A percentile compares a stretch with the other conserved stretches of the same genome.
phyloP scores from a whole-genome alignment of 2,888 invertebrate genomes.

The Adineta ricciae region DNA sequence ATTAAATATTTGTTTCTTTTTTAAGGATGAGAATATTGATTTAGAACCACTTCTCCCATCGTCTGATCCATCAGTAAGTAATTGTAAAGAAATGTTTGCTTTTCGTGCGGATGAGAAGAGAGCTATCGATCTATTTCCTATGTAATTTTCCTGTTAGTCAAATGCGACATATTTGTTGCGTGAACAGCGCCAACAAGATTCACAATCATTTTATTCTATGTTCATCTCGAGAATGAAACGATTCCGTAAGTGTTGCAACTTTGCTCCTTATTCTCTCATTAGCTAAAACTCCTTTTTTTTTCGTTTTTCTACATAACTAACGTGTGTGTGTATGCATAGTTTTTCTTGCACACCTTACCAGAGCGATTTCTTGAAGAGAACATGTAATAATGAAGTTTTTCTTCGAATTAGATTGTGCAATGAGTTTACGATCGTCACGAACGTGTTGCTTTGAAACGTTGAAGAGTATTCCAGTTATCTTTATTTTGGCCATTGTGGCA shows the following conservation, averaged over 20 bases:
- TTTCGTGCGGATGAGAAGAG: background rate
- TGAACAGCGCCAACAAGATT: background rate
- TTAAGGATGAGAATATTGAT: background rate
- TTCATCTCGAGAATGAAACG: background rate
- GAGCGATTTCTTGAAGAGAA: background rate
- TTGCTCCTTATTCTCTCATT: background rate
- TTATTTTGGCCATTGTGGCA: constrained; percentile 73
- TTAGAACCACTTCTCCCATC: background rate
- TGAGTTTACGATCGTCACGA: background rate
- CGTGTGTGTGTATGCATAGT: background rate
- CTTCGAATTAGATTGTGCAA: background rate
- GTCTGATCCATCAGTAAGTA: background rate
- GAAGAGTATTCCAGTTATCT: constrained; percentile 87
- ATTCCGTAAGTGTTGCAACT: background rate
- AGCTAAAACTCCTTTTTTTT: background rate
- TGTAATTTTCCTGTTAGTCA: background rate
- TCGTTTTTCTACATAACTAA: background rate
- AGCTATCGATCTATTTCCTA: background rate
- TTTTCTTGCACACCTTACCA: background rate
- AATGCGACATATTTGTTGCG: background rate
- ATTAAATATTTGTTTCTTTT: background rate
- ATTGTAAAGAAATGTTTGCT: background rate
- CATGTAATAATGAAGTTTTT: background rate
- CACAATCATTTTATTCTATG: background rate
- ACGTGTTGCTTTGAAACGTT: background rate